These are phyloP conservation scores for Epizoanthus rinbou DNA, from an alignment of 92 coral and sea anemone species.

Conservation along the genomic window DNA sequence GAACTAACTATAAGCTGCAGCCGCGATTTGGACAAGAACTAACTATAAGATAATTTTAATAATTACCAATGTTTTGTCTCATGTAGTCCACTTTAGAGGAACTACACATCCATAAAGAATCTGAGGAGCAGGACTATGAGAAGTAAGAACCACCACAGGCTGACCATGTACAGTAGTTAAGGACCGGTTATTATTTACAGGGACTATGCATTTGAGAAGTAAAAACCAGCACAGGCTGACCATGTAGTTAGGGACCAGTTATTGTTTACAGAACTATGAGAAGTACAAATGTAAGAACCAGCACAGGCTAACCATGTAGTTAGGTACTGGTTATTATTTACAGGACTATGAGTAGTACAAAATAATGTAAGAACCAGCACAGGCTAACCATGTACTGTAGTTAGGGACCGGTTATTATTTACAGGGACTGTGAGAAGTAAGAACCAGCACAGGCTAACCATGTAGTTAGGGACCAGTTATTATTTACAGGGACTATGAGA, in stretches of 20 bases:
- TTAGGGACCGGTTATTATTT: too few relatives aligned
- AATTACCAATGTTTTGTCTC: not conserved
- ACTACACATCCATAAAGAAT: conserved; percentile 83
- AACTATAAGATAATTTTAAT: too few relatives aligned
- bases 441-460: not conserved
- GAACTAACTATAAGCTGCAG: too few relatives aligned
- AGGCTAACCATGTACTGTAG: too few relatives aligned
- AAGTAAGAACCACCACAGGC: conserved; percentile 45
- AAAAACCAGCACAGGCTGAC: not conserved
- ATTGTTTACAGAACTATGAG: not conserved
- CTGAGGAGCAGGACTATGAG: conserved; percentile 92
- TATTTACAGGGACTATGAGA: not conserved
- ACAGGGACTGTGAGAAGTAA: conserved; percentile 5
- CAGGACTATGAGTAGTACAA: conserved; percentile 91
- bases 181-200: too few relatives aligned
- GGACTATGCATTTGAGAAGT: conserved; percentile 17
- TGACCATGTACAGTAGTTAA: too few relatives aligned
- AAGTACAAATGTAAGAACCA: conserved; percentile 36
- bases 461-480: too few relatives aligned
- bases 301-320: not conserved
- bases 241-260: too few relatives aligned
- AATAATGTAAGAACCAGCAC: not conserved
- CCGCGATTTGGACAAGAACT: too few relatives aligned
- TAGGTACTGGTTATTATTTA: too few relatives aligned
- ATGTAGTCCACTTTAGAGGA: conserved; percentile 93